Evolutionary conservation across 2,888 invertebrate genomes (phyloP), one percentile per base, ranked within the genome.

Genomic region (Scelioninae gen. 2): DNA sequence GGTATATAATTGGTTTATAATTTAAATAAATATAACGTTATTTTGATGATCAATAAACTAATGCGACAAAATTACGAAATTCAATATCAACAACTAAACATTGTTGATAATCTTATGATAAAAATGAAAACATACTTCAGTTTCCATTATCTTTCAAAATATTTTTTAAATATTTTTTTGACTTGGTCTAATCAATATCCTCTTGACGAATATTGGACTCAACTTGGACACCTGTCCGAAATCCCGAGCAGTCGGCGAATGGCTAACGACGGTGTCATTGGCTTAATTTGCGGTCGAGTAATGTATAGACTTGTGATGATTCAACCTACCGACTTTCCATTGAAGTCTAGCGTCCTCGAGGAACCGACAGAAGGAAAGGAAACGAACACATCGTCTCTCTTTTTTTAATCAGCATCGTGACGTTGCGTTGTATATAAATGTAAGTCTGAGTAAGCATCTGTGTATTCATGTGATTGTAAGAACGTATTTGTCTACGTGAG

Each of bases 271-370:
- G 64, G 31, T 68, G 50, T 63, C 63, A 55, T 55, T 63, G 70
- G 63, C 70, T 55, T 57, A 63, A 63, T 37, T 55, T 61, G 58
- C 68, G 55, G 52, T 63, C 63, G 57, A 57, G 68, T 57, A 58
- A 69, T 58, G 68, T 73, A 73, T 64, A 73, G 64, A 37, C 53
- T 53, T 35, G 57, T 37, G 70, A 74, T 67, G 74, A 74, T 65
- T 74, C 67, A 70, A 70, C 60, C 61, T 50, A 61, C 43, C 61
- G 43, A 50, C 65, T 61, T 60, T 68, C 60, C 69, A 74, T 61
- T 69, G 69, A 74, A 61, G 60, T 55, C 69, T 74, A 69, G 35
- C 55, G 41, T 60, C 52, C 43, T 22, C 22, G 70, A 48, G 50
- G 28, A 52, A 43, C 19, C 35, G 18, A 35, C n/a, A 31, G 52